Base-by-base conservation (phyloP, 2,113 vertebrate genomes). In the Megalops atlanticus region DNA sequence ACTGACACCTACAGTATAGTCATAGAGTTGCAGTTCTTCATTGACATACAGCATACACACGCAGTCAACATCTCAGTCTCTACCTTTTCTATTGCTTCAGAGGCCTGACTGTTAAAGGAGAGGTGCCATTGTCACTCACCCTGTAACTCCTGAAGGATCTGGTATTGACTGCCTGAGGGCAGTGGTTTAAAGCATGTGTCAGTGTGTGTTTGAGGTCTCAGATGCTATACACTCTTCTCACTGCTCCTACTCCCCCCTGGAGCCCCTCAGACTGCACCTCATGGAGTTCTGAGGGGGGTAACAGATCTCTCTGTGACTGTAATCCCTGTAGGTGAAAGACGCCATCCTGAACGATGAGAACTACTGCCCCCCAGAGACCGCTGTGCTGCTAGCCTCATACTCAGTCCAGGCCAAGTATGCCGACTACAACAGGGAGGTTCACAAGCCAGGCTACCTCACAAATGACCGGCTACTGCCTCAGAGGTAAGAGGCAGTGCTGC, bases 281-380 rank as follows among this genome's bases (percentile, higher is more conserved):
- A 73, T 73, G 10, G 35, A 74, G 52, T 49, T 72, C 69, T 36
- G 24, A 38, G 31, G 38, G 11, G n/a, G 11, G 76, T 43, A 45
- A 18, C n/a, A 6, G 41, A 74, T 4, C 35, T 39, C 8, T 45
- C n/a, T 79, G 4, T 47, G 7, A 4, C 52, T 79, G 41, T 18
- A 3, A 18, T 95, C 95, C 89, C 84, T 89, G 80, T 94, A 99
- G 97, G 97, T 99, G 84, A 99, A 99, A 90, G 98, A 99, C 92
- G 96, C 96, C 0, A 98, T 99, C 87, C 90, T 99, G 92, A 98
- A 98, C 78, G 97, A 99, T 86, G 98, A 99, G 91, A 98, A 98
- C 86, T 99, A 99, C 88, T 99, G 98, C 84, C 98, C 98, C 54
- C 98, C 98, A n/a, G 98, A 98, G 94, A 99, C 97, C 0, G 97